These are phyloP conservation scores for Anas flavirostris DNA, from an alignment of 2,797 vertebrate species.

Conservation along the genomic window DNA sequence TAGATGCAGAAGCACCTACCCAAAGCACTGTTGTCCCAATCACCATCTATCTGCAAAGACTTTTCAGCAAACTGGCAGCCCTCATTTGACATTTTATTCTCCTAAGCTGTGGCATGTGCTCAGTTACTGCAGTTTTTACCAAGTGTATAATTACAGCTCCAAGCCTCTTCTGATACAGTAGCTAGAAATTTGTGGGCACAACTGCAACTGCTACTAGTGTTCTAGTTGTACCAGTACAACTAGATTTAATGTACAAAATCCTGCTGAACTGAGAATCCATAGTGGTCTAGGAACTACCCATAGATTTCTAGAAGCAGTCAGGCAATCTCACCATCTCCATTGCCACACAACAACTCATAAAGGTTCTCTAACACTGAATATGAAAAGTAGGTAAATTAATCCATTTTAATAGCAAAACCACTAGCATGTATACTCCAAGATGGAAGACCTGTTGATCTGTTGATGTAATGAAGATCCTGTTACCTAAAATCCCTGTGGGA, in stretches of 20 bases:
- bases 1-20: background rate
- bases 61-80: background rate
- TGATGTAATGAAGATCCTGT: background rate
- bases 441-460: background rate
- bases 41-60: background rate
- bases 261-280: no score
- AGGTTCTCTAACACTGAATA: background rate
- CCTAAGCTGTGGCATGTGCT: fast-evolving
- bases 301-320: no score
- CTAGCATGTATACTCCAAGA: background rate
- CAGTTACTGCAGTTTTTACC: background rate
- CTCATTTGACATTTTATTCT: background rate
- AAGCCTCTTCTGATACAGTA: background rate
- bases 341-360: no score
- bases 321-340: no score
- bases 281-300: no score
- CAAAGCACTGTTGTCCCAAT: background rate
- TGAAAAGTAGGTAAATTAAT: background rate
- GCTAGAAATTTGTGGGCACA: background rate
- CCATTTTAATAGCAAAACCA: background rate
- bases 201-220: background rate
- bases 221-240: background rate
- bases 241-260: background rate
- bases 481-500: background rate
- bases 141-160: background rate